Base-by-base conservation (phyloP, 2,888 invertebrate genomes). In the Amiota mariae region DNA sequence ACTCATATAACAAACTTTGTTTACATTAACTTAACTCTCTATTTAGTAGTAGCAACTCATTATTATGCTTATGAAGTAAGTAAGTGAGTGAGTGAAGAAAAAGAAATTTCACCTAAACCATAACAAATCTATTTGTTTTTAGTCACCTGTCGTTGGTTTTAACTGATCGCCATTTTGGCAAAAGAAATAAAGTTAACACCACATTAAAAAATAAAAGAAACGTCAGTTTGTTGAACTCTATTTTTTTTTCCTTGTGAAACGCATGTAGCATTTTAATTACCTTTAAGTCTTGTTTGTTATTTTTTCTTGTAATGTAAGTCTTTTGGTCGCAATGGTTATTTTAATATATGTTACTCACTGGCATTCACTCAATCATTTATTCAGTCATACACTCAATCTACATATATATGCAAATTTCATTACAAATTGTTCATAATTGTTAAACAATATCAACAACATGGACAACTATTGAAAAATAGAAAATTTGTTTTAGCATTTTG, bases 191-290 rank as follows among this genome's bases (percentile, higher is more conserved):
- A 54, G 8, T 54, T 15, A 54, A 54, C 54, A 54, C 54, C 54
- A 54, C 18, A 18, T 59, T 20, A 18, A 18, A 6, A 36, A 36
- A 36, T 4, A 36, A 36, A 36, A 36, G 36, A 36, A 36, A 36
- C 6, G 8, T 36, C 36, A 15, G 67, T 67, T 67, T 67, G 67
- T 67, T 67, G 67, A 67, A 67, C 67, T 67, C 9, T 51, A 20
- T 20, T 66, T 20, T 15, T 15, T 36, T 18, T 20, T 24, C 48
- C 15, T 36, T 12, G 18, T 47, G 51, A 18, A 13, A 67, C 67
- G 49, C 67, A 51, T 67, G 67, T 10, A 9, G 67, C 49, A 67
- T 67, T 49, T 67, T 20, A 67, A 67, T 47, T 49, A 12, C 20
- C 51, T 67, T 24, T 64, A 15, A n/a, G 18, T 18, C 57, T 36